Base-by-base conservation (phyloP, 1,140 invertebrate genomes). In the Dreissena rostriformis region DNA sequence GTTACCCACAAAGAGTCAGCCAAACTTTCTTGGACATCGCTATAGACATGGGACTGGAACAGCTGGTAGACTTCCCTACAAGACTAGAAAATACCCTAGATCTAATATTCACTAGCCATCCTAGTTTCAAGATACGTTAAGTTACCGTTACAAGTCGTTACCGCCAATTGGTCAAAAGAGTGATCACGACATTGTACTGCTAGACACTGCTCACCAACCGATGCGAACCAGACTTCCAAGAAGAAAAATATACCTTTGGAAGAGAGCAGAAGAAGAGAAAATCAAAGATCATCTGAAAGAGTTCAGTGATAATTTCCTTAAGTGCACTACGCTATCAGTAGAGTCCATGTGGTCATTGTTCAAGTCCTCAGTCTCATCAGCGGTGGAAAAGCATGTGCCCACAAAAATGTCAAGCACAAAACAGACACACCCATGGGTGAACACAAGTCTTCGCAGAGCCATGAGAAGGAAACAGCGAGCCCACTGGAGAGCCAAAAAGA, bases 181-280 rank as follows among this genome's bases (percentile, higher is more conserved):
- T 39, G 73, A 75, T 29, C 55, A 75, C 39, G 73, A 75, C 26
- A 61, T 75, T 15, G 55, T 75, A 7, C 26, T 75, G 10, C 29
- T 61, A 4, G 52, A 75, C 55, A 24, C 57, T 8, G 24, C 73
- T 2, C 6, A 14, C 10, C n/a, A 22, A 61, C 52, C 53, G 4
- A 8, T n/a, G 6, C 7, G 73, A 26, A 26, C 26, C 28, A 57
- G 53, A 49, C 55, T 19, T 12, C 17, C 24, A 19, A 51, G 26
- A 26, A 12, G 73, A 26, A 61, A 57, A 29, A 75, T 75, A 8
- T 61, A 12, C 28, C 70, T 72, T 11, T 72, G 49, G 28, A 52
- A n/a, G n/a, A n/a, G n/a, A n/a, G n/a, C n/a, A n/a, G n/a, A n/a
- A n/a, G n/a, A n/a, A n/a, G n/a, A n/a, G n/a, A n/a, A n/a, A n/a